Conservation (phyloP, 2,113 vertebrate genomes). For the Hoplias malabaricus region DNA sequence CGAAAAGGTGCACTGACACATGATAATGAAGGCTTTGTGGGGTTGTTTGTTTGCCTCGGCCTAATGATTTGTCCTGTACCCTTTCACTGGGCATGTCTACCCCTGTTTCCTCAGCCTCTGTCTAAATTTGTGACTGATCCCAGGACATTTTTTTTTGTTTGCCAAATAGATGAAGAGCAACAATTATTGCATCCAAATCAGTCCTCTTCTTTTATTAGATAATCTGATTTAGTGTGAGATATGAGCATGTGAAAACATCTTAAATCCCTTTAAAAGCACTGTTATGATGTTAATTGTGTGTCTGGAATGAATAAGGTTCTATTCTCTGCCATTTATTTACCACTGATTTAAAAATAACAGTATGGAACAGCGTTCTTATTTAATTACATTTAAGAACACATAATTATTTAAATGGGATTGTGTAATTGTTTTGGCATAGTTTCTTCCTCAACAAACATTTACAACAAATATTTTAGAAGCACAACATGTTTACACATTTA, state of each 20-base stretch:
- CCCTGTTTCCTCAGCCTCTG: background rate
- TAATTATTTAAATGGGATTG: too few relatives aligned
- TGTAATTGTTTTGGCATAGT: too few relatives aligned
- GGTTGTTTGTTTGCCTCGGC: slow-evolving; percentile 58
- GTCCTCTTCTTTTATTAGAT: background rate
- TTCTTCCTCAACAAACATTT: too few relatives aligned
- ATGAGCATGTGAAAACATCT: background rate
- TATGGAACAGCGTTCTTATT: too few relatives aligned
- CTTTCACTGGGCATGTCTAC: slow-evolving; percentile 59
- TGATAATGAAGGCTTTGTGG: slow-evolving; percentile 45
- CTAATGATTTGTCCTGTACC: slow-evolving; percentile 59
- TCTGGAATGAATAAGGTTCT: background rate
- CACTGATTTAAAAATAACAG: background rate
- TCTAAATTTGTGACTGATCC: slow-evolving; percentile 16
- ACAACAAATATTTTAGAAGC: too few relatives aligned
- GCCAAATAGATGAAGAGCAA: slow-evolving; percentile 19
- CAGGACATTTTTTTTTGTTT: slow-evolving; percentile 4
- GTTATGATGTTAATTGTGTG: background rate
- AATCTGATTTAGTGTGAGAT: background rate
- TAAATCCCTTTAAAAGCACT: background rate
- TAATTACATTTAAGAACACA: too few relatives aligned
- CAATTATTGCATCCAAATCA: background rate
- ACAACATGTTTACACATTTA: too few relatives aligned
- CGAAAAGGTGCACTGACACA: slow-evolving; percentile 43
- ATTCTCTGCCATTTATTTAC: background rate